Evolutionary conservation across 2,888 invertebrate species (phyloP).

Genomic region (Blastobasis adustella): DNA sequence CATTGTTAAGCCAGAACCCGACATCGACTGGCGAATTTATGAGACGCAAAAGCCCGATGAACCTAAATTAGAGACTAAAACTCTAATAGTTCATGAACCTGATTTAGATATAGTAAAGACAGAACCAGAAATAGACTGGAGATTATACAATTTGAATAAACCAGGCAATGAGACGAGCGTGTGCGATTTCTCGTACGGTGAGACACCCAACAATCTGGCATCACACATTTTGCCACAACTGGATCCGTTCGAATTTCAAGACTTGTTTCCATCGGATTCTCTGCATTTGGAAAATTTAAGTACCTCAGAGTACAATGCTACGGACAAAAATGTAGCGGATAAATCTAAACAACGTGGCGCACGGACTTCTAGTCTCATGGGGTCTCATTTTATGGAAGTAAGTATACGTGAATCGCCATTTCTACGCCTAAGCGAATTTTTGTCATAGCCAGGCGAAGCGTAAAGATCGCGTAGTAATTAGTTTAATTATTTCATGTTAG

Average conservation of each 20-base stretch:
- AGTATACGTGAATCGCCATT: slow-evolving; percentile 10
- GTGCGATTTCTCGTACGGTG: slow-evolving; percentile 53
- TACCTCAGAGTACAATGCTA: slow-evolving; percentile 22
- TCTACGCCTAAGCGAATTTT: too few relatives aligned
- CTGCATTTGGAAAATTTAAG: slow-evolving; percentile 35
- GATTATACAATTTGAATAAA: slow-evolving; percentile 29
- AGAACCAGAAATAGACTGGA: slow-evolving; percentile 46
- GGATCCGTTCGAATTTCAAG: slow-evolving; percentile 43
- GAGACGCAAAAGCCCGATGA: slow-evolving; percentile 22
- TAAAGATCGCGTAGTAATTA: too few relatives aligned
- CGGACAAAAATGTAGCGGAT: slow-evolving; percentile 23
- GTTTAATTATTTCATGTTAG: too few relatives aligned
- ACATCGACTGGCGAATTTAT: slow-evolving; percentile 44
- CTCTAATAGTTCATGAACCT: slow-evolving; percentile 33
- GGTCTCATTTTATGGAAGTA: slow-evolving; percentile 26
- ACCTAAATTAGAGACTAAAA: slow-evolving; percentile 11
- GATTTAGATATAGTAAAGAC: slow-evolving; percentile 44
- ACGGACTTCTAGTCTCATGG: slow-evolving; percentile 33
- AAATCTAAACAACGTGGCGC: slow-evolving; percentile 32
- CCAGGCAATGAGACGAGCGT: slow-evolving; percentile 37
- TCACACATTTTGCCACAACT: slow-evolving; percentile 31
- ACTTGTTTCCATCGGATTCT: slow-evolving; percentile 35
- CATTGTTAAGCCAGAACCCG: slow-evolving; percentile 42
- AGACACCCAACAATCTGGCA: slow-evolving; percentile 36
- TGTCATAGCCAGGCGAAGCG: too few relatives aligned